Evolutionary conservation across 2,888 invertebrate species (phyloP).

Genomic region (Esperia sulphurella): DNA sequence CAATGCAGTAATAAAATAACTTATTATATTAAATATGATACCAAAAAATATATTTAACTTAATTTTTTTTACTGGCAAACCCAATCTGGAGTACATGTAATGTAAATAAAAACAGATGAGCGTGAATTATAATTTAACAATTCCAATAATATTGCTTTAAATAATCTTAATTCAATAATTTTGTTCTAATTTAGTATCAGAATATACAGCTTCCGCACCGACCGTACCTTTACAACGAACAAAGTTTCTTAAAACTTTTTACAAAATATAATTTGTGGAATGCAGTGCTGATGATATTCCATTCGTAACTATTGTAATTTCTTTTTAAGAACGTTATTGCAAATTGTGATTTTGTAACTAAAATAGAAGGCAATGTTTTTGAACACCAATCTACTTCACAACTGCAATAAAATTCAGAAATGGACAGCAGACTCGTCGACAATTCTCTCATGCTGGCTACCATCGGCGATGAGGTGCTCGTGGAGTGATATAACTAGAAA

Average conservation of each 20-base stretch:
- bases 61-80: conserved; percentile 12
- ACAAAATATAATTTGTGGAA: conserved; percentile 60
- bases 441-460: conserved; percentile 1
- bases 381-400: conserved; percentile 26
- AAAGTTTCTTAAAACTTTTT: conserved; percentile 21
- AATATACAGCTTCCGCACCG: conserved; percentile 19
- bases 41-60: background rate
- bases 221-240: conserved; percentile 31
- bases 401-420: conserved; percentile 39
- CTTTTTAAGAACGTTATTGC: conserved; percentile 39
- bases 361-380: conserved; percentile 4
- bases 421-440: conserved; percentile 20
- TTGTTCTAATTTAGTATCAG: conserved; percentile 29
- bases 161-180: conserved; percentile 29
- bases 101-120: conserved; percentile 12
- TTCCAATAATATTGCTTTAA: conserved; percentile 52
- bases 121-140: conserved; percentile 33
- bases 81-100: conserved; percentile 19
- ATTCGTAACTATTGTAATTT: conserved; percentile 7
- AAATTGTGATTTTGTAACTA: conserved; percentile 26
- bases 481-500: too few species aligned
- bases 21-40: background rate
- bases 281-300: conserved; percentile 42
- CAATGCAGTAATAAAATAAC: background rate
- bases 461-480: too few species aligned